Percentiles rank a stretch among this genome's conserved stretches.
phyloP scores from a whole-genome alignment of 2,888 invertebrate genomes.

The Drosophila emarginata region DNA sequence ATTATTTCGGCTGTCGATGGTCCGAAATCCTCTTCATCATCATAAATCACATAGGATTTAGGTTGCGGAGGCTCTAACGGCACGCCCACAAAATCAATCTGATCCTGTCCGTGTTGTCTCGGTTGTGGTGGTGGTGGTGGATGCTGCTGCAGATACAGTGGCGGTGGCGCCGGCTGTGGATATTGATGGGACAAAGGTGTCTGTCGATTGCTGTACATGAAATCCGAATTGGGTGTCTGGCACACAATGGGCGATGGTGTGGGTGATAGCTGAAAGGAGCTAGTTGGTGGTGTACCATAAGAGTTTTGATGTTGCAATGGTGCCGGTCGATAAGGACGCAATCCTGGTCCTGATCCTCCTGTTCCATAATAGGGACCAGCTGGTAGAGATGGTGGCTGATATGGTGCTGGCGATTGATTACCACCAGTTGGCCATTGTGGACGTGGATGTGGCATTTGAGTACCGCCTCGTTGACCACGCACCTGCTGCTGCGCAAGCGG shows the following conservation, averaged over 20 bases:
- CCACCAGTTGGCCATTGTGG: slow-evolving; percentile 85
- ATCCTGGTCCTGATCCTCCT: slow-evolving; percentile 60
- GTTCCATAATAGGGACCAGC: slow-evolving; percentile 45
- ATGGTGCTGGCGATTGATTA: slow-evolving; percentile 82
- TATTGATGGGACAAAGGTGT: slow-evolving; percentile 80
- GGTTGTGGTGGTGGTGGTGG: slow-evolving; percentile 75
- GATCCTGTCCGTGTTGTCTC: slow-evolving; percentile 79
- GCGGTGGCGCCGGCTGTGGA: slow-evolving; percentile 77
- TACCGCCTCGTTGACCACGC: slow-evolving; percentile 82
- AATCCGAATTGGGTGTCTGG: slow-evolving; percentile 85
- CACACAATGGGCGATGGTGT: slow-evolving; percentile 85
- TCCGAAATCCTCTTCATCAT: slow-evolving; percentile 89
- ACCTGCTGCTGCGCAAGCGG: slow-evolving; percentile 72
- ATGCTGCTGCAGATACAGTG: slow-evolving; percentile 77
- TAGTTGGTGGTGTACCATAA: slow-evolving; percentile 74
- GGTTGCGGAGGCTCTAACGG: slow-evolving; percentile 89
- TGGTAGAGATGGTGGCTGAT: slow-evolving; percentile 63
- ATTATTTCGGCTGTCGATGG: slow-evolving; percentile 96
- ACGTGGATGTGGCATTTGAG: slow-evolving; percentile 86
- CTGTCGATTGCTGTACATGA: slow-evolving; percentile 85
- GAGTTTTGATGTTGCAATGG: slow-evolving; percentile 82
- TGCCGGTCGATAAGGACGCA: slow-evolving; percentile 82
- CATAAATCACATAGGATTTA: slow-evolving; percentile 85
- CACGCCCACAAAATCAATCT: slow-evolving; percentile 85
- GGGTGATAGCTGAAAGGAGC: slow-evolving; percentile 83